Percentiles rank a stretch among this genome's conserved stretches.
Conservation (phyloP, 2,888 invertebrate species). For the Folsomia manolachei region DNA sequence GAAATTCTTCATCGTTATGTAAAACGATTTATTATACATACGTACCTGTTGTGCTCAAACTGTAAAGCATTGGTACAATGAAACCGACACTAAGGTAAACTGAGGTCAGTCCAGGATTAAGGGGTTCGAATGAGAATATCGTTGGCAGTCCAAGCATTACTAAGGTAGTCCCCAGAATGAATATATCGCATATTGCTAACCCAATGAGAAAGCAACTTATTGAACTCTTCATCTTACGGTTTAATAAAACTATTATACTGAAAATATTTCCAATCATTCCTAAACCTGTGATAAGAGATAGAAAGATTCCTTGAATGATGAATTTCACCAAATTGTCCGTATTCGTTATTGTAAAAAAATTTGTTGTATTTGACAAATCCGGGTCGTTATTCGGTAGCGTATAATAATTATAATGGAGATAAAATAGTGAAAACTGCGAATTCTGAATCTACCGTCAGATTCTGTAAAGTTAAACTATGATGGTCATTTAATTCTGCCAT, state of each 20-base stretch:
- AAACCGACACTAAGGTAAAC: constrained; percentile 5
- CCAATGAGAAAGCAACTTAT: constrained; percentile 91
- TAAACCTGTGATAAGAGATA: constrained; percentile 56
- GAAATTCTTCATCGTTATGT: too few relatives aligned
- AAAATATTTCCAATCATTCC: constrained; percentile 87
- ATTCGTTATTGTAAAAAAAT: constrained; percentile 1
- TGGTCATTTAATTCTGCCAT: neutral
- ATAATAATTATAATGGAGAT: constrained; percentile 18
- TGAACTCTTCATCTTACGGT: constrained; percentile 92
- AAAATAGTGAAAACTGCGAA: constrained; percentile 25
- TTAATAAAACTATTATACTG: constrained; percentile 81
- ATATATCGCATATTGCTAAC: constrained; percentile 86
- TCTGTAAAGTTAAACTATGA: neutral
- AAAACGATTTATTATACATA: neutral
- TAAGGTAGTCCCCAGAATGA: constrained; percentile 78
- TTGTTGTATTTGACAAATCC: constrained; percentile 21
- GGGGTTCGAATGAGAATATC: constrained; percentile 16
- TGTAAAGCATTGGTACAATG: constrained; percentile 17
- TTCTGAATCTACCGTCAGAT: constrained; percentile 10
- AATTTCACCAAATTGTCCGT: constrained; percentile 13
- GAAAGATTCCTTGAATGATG: constrained; percentile 15
- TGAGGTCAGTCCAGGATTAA: neutral
- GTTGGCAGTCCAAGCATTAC: constrained; percentile 76
- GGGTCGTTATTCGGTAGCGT: constrained; percentile 20
- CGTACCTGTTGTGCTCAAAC: constrained; percentile 20